Conservation (phyloP, 1,140 invertebrate species). For the Plodia interpunctella region DNA sequence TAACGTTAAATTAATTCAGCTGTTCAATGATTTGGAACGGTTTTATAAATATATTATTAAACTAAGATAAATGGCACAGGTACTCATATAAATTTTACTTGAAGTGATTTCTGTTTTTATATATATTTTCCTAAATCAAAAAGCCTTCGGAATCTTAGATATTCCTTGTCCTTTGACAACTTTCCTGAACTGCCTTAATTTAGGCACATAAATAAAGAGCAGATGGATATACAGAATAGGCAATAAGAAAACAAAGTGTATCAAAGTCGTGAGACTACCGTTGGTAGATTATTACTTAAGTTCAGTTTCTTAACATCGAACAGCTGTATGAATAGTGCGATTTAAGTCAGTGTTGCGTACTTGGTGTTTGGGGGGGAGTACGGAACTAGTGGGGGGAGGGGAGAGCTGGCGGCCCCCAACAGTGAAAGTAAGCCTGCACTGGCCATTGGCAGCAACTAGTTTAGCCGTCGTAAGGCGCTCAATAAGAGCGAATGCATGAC, state of each 20-base stretch:
- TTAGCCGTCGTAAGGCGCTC: not conserved
- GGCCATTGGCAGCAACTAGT: conserved; percentile 24
- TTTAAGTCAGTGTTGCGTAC: conserved; percentile 61
- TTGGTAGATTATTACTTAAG: not conserved
- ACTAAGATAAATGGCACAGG: too few relatives aligned
- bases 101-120: not conserved
- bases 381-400: conserved; percentile 24
- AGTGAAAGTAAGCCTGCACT: conserved; percentile 65
- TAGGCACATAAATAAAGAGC: not conserved
- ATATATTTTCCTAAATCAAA: too few relatives aligned
- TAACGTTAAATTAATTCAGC: not conserved
- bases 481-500: conserved; percentile 1
- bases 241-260: not conserved
- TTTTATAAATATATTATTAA: too few relatives aligned
- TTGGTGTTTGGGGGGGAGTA: conserved; percentile 19
- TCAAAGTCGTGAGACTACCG: not conserved
- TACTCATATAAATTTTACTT: not conserved
- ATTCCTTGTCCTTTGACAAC: too few relatives aligned
- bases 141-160: too few relatives aligned
- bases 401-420: conserved; percentile 48
- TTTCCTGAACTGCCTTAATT: too few relatives aligned
- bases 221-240: not conserved
- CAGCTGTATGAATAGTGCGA: conserved; percentile 4
- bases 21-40: not conserved
- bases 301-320: conserved; percentile 4